Evolutionary conservation across 1,140 invertebrate species (phyloP).

Genomic region (Anthonomus grandis): DNA sequence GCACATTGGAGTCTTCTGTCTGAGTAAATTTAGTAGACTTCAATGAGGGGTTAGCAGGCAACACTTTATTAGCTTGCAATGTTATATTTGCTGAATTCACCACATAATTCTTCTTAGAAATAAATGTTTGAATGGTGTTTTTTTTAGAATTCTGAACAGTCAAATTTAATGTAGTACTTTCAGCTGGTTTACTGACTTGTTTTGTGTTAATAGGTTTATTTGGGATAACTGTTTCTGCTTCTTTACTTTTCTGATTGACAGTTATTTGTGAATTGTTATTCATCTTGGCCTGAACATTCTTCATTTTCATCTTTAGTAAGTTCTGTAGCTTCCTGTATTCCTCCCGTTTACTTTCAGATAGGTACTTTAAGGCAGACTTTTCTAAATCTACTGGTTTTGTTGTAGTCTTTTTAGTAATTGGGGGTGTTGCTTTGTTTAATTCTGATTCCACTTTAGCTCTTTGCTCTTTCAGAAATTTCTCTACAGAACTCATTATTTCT

Average conservation of each 20-base stretch:
- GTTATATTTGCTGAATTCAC: not conserved
- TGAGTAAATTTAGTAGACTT: conserved; percentile 2
- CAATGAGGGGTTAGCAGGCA: not conserved
- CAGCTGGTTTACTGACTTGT: no score
- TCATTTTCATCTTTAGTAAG: conserved; percentile 33
- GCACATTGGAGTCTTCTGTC: not conserved
- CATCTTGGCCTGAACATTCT: no score
- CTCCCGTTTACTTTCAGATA: conserved; percentile 43
- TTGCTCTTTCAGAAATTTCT: conserved; percentile 43
- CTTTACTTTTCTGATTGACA: not conserved
- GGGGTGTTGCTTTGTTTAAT: not conserved
- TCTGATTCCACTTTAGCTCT: conserved; percentile 41
- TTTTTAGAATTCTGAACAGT: no score
- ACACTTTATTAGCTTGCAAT: not conserved
- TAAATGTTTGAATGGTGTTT: not conserved
- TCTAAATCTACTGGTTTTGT: conserved; percentile 25
- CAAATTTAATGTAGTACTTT: no score
- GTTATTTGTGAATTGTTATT: conserved; percentile 6
- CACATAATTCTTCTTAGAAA: not conserved
- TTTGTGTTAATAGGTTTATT: no score
- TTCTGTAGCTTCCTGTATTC: conserved; percentile 43
- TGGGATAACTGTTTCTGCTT: no score
- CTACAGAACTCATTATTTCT: conserved; percentile 32
- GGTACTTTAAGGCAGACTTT: conserved; percentile 42
- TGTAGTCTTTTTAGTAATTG: conserved; percentile 14